phyloP scores from a whole-genome alignment of 2,797 vertebrate genomes.

The Nannoperca obscura region DNA sequence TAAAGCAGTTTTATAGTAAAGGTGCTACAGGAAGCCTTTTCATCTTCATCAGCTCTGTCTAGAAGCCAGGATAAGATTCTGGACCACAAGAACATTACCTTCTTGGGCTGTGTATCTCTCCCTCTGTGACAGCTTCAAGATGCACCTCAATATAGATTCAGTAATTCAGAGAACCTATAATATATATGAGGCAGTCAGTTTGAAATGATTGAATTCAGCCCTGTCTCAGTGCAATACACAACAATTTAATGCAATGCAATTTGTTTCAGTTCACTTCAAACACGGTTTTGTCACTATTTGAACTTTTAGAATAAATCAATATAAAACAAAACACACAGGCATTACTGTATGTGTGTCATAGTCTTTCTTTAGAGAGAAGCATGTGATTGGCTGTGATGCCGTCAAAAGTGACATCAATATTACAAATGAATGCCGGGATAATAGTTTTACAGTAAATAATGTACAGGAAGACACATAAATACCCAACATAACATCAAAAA shows the following conservation, averaged over 20 bases:
- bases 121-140: constrained; percentile 66
- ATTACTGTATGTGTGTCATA: constrained; percentile 18
- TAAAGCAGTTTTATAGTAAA: constrained; percentile 4
- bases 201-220: constrained; percentile 64
- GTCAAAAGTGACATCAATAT: constrained; percentile 25
- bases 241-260: constrained; percentile 53
- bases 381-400: constrained; percentile 38
- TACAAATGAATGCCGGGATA: constrained; percentile 12
- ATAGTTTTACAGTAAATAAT: background rate
- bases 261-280: constrained; percentile 67
- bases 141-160: constrained; percentile 56
- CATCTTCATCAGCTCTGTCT: constrained; percentile 46
- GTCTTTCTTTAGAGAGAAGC: constrained; percentile 32
- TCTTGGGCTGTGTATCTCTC: constrained; percentile 38
- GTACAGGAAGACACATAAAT: background rate
- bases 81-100: constrained; percentile 52
- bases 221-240: constrained; percentile 51
- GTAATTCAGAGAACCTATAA: constrained; percentile 59
- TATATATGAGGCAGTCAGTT: constrained; percentile 57
- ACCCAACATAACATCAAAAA: background rate
- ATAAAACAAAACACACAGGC: constrained; percentile 31
- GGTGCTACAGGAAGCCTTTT: constrained; percentile 24
- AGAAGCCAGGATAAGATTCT: constrained; percentile 50
- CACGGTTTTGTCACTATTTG: constrained; percentile 41
- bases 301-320: constrained; percentile 52